Evolutionary conservation across 2,113 vertebrate genomes (phyloP).

Genomic region (human): DNA sequence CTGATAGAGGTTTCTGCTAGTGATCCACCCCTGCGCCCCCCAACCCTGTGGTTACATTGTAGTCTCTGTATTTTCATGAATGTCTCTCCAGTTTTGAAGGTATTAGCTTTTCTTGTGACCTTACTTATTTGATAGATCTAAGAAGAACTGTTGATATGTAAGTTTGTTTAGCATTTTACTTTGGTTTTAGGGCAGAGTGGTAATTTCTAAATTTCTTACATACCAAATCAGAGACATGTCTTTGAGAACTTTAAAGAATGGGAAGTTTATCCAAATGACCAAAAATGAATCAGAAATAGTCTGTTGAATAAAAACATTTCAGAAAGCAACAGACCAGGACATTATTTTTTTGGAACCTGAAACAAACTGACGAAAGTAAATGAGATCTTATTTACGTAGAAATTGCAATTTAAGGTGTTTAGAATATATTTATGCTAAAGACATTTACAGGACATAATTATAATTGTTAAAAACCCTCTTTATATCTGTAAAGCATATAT

Average conservation of each 20-base stretch:
- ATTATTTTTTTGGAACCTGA: neutral
- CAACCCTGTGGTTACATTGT: neutral
- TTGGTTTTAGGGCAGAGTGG: neutral
- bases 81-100: neutral
- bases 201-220: neutral
- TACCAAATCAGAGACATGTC: neutral
- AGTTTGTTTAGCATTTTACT: neutral
- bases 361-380: neutral
- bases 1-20: neutral
- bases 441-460: neutral
- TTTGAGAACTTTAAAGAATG: neutral
- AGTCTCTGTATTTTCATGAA: neutral
- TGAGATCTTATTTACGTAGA: neutral
- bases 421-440: neutral
- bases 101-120: neutral
- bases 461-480: neutral
- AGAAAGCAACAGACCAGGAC: neutral
- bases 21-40: rapidly evolving
- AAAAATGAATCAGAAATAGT: neutral
- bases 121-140: neutral
- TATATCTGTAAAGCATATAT: neutral
- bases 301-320: neutral
- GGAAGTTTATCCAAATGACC: neutral
- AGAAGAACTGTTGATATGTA: neutral
- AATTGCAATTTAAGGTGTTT: neutral